Evolutionary conservation across 2,797 vertebrate genomes (phyloP), one percentile per base, ranked within the genome.

Genomic region (Dryobates pubescens): DNA sequence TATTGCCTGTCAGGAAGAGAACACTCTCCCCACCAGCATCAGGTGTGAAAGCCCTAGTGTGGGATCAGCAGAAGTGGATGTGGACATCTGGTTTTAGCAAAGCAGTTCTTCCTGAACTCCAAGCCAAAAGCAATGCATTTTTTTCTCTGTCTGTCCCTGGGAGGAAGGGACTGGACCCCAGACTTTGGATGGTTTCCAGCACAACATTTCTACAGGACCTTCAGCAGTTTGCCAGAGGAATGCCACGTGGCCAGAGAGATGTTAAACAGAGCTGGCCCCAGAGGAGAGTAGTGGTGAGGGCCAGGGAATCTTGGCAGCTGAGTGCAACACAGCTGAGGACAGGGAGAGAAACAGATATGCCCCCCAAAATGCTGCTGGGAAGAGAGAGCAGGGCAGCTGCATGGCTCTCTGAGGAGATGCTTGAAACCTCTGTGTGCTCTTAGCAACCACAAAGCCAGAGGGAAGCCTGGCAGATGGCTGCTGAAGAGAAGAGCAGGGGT

Each of bases 41-140:
- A 86, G 69, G 62, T 87, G 85, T 1, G 0, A 71, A 73, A 85
- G 15, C 41, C 73, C 22, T 54, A 91, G 3, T 3, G 0, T 8
- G 15, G n/a, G 56, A 18, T 65, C 67, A 78, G 34, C 34, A 58
- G 41, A 75, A 84, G 57, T 57, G 34, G 53, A 86, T 61, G 41
- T 19, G 82, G n/a, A 67, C 64, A 79, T 86, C 71, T 88, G 83
- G 49, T 59, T 93, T 79, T 70, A 84, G 77, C 57, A 91, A 84
- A 73, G 10, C 51, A 76, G 58, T 61, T 86, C 78, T 56, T 82
- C 61, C 74, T 68, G 49, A 86, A 75, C 49, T 86, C 45, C 43
- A 59, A 76, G 74, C 32, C 78, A 68, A 71, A 49, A 79, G 90
- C 22, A 73, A 45, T n/a, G 57, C 68, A 61, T 41, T 41, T 41